These are phyloP conservation scores for Apostichopus japonicus DNA, from an alignment of 35 echinoderm and acorn worm species.

Conservation along the genomic window DNA sequence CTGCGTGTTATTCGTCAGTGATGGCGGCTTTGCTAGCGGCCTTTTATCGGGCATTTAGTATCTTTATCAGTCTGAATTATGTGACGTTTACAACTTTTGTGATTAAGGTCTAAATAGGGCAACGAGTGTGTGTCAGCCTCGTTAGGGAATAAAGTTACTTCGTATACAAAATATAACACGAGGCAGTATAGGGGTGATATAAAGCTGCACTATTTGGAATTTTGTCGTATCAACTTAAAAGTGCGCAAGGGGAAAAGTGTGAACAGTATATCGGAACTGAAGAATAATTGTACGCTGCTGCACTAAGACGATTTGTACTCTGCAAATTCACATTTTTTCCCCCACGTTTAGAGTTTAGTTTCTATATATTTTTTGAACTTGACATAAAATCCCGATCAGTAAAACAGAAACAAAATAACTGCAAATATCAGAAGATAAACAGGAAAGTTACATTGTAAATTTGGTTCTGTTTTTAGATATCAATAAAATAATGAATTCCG, in stretches of 20 bases:
- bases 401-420: too few relatives aligned
- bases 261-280: background rate
- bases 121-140: background rate
- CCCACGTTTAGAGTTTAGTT: too few relatives aligned
- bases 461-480: too few relatives aligned
- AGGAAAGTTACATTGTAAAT: too few relatives aligned
- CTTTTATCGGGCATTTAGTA: constrained; percentile 12
- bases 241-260: background rate
- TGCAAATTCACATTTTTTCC: too few relatives aligned
- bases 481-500: too few relatives aligned
- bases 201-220: background rate
- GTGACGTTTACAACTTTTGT: constrained; percentile 15
- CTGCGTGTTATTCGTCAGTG: constrained; percentile 27
- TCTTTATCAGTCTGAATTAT: constrained; percentile 6
- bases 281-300: background rate
- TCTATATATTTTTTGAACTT: too few relatives aligned
- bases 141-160: constrained; percentile 1
- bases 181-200: background rate
- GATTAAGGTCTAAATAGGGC: constrained; percentile 29
- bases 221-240: background rate
- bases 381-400: too few relatives aligned
- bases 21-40: background rate
- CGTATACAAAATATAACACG: background rate
- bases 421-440: too few relatives aligned
- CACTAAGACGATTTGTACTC: background rate